phyloP scores from a whole-genome alignment of 2,797 vertebrate genomes.

The Cuniculus paca region DNA sequence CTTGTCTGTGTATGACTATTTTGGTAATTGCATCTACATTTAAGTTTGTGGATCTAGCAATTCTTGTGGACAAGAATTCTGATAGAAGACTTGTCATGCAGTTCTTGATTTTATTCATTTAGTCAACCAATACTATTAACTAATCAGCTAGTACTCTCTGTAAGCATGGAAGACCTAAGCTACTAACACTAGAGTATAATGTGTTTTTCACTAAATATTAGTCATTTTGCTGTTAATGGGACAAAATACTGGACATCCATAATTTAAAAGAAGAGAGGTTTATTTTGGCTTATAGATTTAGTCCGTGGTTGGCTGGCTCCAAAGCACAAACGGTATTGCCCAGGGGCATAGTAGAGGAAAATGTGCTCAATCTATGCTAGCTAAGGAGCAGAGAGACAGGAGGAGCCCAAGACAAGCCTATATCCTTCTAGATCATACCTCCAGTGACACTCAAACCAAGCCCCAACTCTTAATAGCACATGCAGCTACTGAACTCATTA shows the following conservation, averaged over 20 bases:
- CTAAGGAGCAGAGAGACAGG: not conserved
- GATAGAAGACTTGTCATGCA: not conserved
- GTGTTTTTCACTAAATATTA: not conserved
- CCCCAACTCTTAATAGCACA: not conserved
- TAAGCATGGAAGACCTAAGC: constrained; percentile 18
- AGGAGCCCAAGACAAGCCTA: not conserved
- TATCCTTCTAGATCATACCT: not conserved
- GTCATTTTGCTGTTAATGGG: not conserved
- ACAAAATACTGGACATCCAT: not conserved
- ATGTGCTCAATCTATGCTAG: not conserved
- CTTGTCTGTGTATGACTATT: not conserved
- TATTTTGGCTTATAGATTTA: not conserved
- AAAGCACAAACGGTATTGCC: not conserved
- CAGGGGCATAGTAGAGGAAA: not conserved
- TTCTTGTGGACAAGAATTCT: not conserved
- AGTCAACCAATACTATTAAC: not conserved
- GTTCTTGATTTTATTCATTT: constrained; percentile 47
- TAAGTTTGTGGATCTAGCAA: not conserved
- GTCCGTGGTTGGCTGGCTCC: not conserved
- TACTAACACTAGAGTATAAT: not conserved
- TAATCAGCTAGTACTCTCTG: not conserved
- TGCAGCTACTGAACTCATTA: not conserved
- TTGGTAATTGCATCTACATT: not conserved
- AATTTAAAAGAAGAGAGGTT: not conserved
- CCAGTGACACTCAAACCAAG: not conserved